Conservation (phyloP, 1,140 invertebrate genomes). For the Papilio xuthus region DNA sequence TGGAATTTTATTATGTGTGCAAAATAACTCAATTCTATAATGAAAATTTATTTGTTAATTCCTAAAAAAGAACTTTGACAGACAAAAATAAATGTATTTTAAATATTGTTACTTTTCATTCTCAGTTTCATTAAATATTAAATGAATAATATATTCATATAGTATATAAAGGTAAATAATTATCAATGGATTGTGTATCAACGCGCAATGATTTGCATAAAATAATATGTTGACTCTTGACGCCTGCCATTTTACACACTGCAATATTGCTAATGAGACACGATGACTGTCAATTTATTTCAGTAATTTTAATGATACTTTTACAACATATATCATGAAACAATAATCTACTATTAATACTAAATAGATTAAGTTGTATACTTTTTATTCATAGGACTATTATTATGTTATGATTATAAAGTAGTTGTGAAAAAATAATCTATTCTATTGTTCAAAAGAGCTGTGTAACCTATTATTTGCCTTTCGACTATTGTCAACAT, state of each 20-base stretch:
- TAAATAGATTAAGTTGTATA: background rate
- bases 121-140: background rate
- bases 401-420: background rate
- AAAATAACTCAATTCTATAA: constrained; percentile 13
- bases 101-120: too few relatives aligned
- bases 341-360: background rate
- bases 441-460: background rate
- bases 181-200: background rate
- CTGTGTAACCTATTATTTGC: background rate
- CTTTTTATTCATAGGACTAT: background rate
- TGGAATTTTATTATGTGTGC: constrained; percentile 24
- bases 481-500: constrained; percentile 13
- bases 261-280: background rate
- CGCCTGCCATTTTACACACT: constrained; percentile 18
- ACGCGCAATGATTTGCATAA: constrained; percentile 3
- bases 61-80: background rate
- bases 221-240: constrained; percentile 13
- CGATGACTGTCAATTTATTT: background rate
- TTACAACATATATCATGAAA: background rate
- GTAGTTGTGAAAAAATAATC: background rate
- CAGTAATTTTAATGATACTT: background rate
- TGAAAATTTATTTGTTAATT: background rate
- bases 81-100: background rate
- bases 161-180: background rate
- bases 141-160: background rate